Base-by-base conservation (phyloP, 2,888 invertebrate species). In the Arrhopalites spinosus region DNA sequence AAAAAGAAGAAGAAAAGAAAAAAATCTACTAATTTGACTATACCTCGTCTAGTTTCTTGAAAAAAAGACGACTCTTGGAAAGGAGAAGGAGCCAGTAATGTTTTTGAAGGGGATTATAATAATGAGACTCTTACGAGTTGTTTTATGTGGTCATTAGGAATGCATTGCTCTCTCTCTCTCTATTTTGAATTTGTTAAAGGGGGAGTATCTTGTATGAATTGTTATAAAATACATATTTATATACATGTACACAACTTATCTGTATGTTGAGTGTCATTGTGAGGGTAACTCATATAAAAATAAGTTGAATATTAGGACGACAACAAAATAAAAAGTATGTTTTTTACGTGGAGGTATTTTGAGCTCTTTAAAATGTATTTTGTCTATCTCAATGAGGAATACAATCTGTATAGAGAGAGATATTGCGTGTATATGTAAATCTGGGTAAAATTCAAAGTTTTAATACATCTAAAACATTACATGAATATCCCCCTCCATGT, bases 141-240 rank as follows among this genome's bases (percentile, higher is more conserved):
- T 27, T 61, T 61, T 61, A 61, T 61, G 59, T 27, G 59, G 59
- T 61, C 59, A 61, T 61, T 61, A 61, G 59, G 25, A 61, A 61
- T 61, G 59, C 59, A 61, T 23, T 61, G 59, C 59, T n/a, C 59
- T 61, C 59, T 13, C 11, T n/a, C 23, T 61, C 23, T 36, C 36
- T 23, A 23, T 25, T 27, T 61, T 50, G 50, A 50, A 50, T 50
- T 50, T 50, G 50, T 50, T 50, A 50, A 15, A n/a, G 3, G 3
- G 50, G n/a, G 2, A 50, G 50, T 3, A 15, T 8, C 15, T n/a
- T 50, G 8, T 15, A 45, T 45, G 45, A 11, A 7, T 45, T 15
- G 8, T 11, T 45, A 15, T 45, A 45, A 15, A 45, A 45, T 45
- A 15, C 15, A 45, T 7, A 45, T 45, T 7, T 45, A 45, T 7